These are phyloP conservation scores for Diarsia dahlii DNA, from an alignment of 2,888 invertebrate genomes.

Conservation along the genomic window DNA sequence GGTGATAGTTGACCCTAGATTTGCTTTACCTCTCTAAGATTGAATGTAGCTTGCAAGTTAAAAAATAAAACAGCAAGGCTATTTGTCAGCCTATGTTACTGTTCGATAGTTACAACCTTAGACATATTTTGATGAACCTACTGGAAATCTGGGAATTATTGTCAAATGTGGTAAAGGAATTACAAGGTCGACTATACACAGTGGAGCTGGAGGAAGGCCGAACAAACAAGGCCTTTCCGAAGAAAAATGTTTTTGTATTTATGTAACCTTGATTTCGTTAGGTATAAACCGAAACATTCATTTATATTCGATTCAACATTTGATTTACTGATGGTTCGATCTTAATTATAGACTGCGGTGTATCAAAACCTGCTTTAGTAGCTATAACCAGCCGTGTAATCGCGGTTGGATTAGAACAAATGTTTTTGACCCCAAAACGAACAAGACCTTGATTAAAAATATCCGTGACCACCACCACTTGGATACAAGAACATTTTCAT, in stretches of 20 bases:
- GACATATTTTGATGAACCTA: not conserved
- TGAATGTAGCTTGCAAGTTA: not conserved
- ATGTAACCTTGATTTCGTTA: slow-evolving; percentile 45
- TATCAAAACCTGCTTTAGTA: slow-evolving; percentile 6
- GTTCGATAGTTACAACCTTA: not conserved
- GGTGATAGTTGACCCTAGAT: not conserved
- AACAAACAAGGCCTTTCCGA: slow-evolving; percentile 45
- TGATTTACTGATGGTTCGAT: slow-evolving; percentile 18
- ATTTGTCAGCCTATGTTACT: not conserved
- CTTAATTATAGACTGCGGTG: slow-evolving; percentile 13
- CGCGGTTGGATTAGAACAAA: not conserved
- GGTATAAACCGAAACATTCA: slow-evolving; percentile 24
- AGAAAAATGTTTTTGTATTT: slow-evolving; percentile 34
- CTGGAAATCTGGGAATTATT: not conserved
- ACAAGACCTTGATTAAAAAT: slow-evolving; percentile 29
- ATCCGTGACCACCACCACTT: slow-evolving; percentile 1
- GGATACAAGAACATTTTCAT: slow-evolving; percentile 19
- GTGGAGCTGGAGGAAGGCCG: slow-evolving; percentile 37
- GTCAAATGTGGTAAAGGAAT: not conserved
- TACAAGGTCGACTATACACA: not conserved
- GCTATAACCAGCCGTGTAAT: not conserved
- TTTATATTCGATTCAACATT: slow-evolving; percentile 22
- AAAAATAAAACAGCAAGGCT: not conserved
- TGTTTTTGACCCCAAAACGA: slow-evolving; percentile 40
- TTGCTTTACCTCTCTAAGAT: not conserved